Evolutionary conservation across 1,140 invertebrate species (phyloP).

Genomic region (Formica exsecta): DNA sequence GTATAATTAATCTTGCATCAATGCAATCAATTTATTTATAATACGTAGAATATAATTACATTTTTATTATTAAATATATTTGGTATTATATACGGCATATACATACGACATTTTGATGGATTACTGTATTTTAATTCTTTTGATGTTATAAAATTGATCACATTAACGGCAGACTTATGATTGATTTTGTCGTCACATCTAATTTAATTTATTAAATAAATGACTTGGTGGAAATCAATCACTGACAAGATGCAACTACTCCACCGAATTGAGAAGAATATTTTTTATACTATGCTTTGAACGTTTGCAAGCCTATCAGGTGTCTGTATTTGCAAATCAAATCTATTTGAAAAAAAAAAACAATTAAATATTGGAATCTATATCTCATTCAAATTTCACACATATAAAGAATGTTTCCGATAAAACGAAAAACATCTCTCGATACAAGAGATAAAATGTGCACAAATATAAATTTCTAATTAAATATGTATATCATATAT

Average conservation of each 20-base stretch:
- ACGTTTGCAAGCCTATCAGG: conserved; percentile 25
- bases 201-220: conserved; percentile 54
- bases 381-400: conserved; percentile 70
- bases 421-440: conserved; percentile 43
- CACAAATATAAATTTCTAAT: not conserved
- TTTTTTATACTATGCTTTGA: conserved; percentile 47
- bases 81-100: not conserved
- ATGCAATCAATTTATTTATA: not conserved
- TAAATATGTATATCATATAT: conserved; percentile 7
- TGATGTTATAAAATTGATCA: conserved; percentile 34
- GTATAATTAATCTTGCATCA: not conserved
- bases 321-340: conserved; percentile 60
- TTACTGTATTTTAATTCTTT: conserved; percentile 36
- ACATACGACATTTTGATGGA: not conserved
- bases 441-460: not conserved
- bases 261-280: conserved; percentile 30
- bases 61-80: conserved; percentile 38
- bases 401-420: conserved; percentile 36
- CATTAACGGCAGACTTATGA: conserved; percentile 29
- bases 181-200: conserved; percentile 53
- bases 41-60: not conserved
- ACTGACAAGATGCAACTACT: conserved; percentile 23
- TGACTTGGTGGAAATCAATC: conserved; percentile 45
- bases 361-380: conserved; percentile 49
- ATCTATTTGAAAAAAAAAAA: conserved; percentile 39